A percentile compares a stretch with the other conserved stretches of the same genome.
phyloP scores from a whole-genome alignment of 2,113 vertebrate genomes.

The Mus spicilegus region DNA sequence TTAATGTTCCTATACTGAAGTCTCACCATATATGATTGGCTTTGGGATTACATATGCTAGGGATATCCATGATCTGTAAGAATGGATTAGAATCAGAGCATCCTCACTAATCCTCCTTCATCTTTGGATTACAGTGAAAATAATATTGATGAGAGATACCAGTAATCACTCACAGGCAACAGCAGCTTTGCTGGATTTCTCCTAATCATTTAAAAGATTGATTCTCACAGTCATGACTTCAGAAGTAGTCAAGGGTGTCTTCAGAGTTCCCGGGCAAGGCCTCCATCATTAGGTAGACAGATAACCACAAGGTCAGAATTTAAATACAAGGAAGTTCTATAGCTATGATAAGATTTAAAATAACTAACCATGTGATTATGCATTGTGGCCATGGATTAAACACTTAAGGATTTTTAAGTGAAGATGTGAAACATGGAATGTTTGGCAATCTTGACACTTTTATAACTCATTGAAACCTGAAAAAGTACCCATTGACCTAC shows the following conservation, averaged over 20 bases:
- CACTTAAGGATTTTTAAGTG: constrained; percentile 24
- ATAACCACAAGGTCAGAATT: background rate
- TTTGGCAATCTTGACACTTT: background rate
- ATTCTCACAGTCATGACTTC: background rate
- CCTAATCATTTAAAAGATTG: background rate
- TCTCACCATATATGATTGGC: background rate
- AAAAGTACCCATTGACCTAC: background rate
- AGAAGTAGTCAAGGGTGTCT: background rate
- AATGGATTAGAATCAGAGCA: background rate
- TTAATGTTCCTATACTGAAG: background rate
- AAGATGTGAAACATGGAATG: background rate
- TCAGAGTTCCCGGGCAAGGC: background rate
- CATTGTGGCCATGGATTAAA: background rate
- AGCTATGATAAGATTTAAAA: constrained; percentile 13
- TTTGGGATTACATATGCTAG: background rate
- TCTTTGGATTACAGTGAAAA: background rate
- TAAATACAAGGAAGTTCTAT: background rate
- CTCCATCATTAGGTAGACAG: background rate
- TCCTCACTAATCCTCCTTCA: background rate
- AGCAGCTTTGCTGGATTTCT: background rate
- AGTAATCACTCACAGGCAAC: background rate
- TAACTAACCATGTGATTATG: background rate
- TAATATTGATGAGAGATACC: background rate
- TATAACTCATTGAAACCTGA: background rate
- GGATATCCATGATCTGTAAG: background rate